Conservation (phyloP, 2,797 vertebrate genomes). For the Acanthis flammea region DNA sequence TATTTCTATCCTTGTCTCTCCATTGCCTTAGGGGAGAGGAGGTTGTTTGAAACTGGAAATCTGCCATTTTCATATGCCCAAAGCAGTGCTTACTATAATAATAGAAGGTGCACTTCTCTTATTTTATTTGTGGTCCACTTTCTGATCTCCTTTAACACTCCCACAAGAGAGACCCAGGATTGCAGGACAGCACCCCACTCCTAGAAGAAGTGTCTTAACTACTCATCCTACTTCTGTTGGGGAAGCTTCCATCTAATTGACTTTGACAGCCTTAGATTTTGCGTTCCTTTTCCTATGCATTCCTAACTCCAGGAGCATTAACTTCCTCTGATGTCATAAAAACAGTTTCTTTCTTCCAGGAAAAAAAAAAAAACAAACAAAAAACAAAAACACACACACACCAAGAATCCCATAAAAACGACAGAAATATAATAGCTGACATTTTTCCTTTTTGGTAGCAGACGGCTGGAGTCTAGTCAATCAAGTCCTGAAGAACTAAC, state of each 20-base stretch:
- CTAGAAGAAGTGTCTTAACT: background rate
- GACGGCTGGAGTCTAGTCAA: background rate
- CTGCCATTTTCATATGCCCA: background rate
- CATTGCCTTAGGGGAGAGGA: background rate
- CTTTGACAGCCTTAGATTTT: background rate
- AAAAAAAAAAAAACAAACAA: background rate
- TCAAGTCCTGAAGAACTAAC: background rate
- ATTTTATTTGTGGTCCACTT: background rate
- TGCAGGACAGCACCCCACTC: background rate
- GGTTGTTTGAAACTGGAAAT: background rate
- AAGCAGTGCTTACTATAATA: background rate
- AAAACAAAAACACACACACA: background rate
- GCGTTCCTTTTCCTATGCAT: background rate
- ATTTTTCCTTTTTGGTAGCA: constrained; percentile 16
- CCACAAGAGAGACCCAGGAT: background rate
- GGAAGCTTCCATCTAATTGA: background rate
- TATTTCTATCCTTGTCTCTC: background rate
- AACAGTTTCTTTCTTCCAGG: background rate
- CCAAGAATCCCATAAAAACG: background rate
- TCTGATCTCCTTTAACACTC: background rate
- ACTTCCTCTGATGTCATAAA: background rate
- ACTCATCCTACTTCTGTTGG: background rate
- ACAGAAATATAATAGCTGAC: background rate
- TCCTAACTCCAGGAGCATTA: background rate
- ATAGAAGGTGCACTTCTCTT: background rate